phyloP scores from a whole-genome alignment of 2,113 vertebrate species.

The Odontophorus gujanensis region DNA sequence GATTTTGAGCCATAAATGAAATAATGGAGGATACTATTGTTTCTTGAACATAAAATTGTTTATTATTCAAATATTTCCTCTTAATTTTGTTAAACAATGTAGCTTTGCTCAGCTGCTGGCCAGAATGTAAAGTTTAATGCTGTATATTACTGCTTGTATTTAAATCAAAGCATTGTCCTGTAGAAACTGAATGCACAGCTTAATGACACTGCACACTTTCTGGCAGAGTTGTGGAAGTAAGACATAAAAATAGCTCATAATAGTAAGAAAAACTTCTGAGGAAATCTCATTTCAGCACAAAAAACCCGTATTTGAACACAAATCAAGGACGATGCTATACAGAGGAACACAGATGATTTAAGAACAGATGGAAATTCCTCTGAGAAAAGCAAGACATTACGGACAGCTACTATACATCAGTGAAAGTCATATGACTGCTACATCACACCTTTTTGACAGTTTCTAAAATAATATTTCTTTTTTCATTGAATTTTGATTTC shows the following conservation, averaged over 20 bases:
- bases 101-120: neutral
- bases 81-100: neutral
- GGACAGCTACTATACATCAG: neutral
- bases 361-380: neutral
- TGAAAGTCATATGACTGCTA: neutral
- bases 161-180: constrained; percentile 43
- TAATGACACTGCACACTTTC: neutral
- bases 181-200: constrained; percentile 44
- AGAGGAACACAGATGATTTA: neutral
- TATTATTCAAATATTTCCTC: neutral
- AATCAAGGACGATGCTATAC: neutral
- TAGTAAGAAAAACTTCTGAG: constrained; percentile 1
- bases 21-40: neutral
- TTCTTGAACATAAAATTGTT: neutral
- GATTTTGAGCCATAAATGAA: neutral
- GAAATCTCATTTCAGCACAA: constrained; percentile 1
- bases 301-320: constrained; percentile 29
- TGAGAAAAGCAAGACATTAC: neutral
- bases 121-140: constrained; percentile 9
- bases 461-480: neutral
- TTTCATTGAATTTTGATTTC: neutral
- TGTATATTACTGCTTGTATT: constrained; percentile 16
- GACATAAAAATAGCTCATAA: constrained; percentile 31
- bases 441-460: neutral
- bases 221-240: neutral